Conservation (phyloP, 2,113 vertebrate genomes). For the Leptodactylus fuscus region DNA sequence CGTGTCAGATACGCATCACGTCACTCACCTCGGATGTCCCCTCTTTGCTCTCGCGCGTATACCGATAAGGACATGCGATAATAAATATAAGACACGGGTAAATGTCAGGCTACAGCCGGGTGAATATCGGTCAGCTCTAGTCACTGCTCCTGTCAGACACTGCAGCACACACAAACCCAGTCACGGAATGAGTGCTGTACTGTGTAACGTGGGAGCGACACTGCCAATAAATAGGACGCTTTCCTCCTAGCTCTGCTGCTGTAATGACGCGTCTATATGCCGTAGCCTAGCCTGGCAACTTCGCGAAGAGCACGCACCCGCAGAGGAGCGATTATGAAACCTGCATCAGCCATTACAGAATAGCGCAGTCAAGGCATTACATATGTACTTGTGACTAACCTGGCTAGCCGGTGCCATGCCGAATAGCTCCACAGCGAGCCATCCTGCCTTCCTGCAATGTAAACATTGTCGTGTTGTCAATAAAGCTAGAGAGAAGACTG, state of each 20-base stretch:
- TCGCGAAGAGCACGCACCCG: neutral
- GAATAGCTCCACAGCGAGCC: neutral
- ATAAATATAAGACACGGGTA: too few relatives aligned
- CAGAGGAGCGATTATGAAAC: neutral
- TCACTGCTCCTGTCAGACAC: neutral
- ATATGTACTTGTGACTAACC: neutral
- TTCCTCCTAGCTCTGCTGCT: too few relatives aligned
- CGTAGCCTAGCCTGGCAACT: neutral
- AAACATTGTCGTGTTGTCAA: conserved; percentile 31
- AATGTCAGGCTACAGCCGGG: too few relatives aligned
- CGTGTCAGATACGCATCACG: neutral
- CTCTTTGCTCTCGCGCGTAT: too few relatives aligned
- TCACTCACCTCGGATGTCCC: neutral
- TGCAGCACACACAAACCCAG: neutral
- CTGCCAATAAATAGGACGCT: neutral
- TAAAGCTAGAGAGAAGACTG: conserved; percentile 8
- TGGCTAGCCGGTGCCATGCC: conserved; percentile 36
- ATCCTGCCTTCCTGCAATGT: conserved; percentile 28
- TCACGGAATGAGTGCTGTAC: neutral
- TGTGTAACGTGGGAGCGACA: neutral
- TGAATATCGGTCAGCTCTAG: too few relatives aligned
- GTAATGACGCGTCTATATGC: neutral
- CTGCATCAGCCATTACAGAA: too few relatives aligned
- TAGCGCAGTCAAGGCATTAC: neutral
- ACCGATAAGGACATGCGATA: too few relatives aligned